Conservation (phyloP, 2,113 vertebrate species). For the Antechinus stuartii region DNA sequence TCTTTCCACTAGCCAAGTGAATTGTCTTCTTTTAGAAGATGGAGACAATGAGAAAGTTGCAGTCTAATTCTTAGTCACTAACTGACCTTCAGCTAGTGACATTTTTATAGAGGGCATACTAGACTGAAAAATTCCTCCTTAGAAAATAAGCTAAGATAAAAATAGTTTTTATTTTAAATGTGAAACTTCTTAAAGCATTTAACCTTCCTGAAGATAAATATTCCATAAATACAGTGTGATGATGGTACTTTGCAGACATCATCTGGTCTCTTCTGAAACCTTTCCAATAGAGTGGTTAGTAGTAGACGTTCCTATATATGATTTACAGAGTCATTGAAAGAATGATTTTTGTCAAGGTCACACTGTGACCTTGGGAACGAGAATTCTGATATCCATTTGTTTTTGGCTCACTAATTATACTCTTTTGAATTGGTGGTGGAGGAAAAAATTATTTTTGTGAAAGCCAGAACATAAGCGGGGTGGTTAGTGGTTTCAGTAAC, state of each 20-base stretch:
- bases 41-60: neutral
- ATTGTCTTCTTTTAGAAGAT: neutral
- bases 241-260: neutral
- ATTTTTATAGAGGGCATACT: neutral
- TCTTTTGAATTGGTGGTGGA: neutral
- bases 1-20: neutral
- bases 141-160: neutral
- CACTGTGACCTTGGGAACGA: neutral
- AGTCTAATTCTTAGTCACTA: neutral
- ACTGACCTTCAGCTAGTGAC: neutral
- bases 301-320: neutral
- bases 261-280: neutral
- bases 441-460: neutral
- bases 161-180: neutral
- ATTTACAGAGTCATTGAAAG: neutral
- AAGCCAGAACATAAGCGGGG: neutral
- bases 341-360: neutral
- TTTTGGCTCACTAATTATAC: neutral
- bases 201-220: neutral
- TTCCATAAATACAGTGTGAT: neutral
- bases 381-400: neutral
- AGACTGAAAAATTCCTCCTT: neutral
- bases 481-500: neutral
- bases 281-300: neutral
- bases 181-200: constrained; percentile 1